A percentile compares a stretch with the other conserved stretches of the same genome.
phyloP scores from a whole-genome alignment of 2,888 invertebrate species.

The Ypsolopha scabrella region DNA sequence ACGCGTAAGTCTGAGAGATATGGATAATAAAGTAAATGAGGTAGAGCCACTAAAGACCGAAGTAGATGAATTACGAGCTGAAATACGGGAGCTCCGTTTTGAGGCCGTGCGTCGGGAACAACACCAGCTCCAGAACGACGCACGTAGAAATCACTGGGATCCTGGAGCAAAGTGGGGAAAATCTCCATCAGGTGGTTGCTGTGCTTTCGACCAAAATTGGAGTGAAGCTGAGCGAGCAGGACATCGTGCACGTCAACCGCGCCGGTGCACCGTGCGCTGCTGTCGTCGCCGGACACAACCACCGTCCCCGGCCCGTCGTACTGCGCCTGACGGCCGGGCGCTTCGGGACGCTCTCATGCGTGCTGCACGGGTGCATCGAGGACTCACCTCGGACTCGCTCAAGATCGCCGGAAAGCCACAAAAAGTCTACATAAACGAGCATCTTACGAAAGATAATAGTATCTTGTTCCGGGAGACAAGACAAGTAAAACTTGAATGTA shows the following conservation, averaged over 20 bases:
- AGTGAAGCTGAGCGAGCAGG: neutral
- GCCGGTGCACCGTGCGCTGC: neutral
- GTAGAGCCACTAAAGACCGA: too few species aligned
- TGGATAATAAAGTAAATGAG: too few species aligned
- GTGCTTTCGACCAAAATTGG: neutral
- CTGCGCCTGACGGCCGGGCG: neutral
- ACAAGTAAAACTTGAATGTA: neutral
- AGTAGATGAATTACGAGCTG: too few species aligned
- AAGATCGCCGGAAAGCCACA: neutral
- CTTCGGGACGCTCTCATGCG: neutral
- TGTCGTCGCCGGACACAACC: neutral
- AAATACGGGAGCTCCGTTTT: too few species aligned
- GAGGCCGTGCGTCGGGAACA: too few species aligned
- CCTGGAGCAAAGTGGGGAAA: too few species aligned
- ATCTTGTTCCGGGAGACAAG: neutral
- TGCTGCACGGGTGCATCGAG: neutral
- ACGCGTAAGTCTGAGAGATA: too few species aligned
- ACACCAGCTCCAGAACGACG: too few species aligned
- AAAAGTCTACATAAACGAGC: neutral
- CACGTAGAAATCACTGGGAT: too few species aligned
- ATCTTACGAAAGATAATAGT: neutral
- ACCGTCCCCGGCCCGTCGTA: neutral
- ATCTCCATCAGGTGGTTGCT: too few species aligned
- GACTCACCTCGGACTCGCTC: neutral
- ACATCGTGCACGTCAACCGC: neutral